Conservation (phyloP, 2,113 vertebrate species). For the Petrocephalus microphthalmus region DNA sequence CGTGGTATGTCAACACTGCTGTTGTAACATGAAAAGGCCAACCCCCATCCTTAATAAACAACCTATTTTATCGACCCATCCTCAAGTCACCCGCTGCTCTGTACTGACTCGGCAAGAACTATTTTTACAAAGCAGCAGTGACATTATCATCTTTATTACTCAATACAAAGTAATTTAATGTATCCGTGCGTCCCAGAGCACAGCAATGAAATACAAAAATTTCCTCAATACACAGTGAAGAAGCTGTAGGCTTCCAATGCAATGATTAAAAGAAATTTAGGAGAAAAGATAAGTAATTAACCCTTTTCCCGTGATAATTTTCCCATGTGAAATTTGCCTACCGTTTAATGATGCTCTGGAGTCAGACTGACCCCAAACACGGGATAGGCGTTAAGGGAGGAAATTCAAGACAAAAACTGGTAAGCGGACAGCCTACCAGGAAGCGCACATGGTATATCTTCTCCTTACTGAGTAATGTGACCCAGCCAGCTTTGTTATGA, state of each 20-base stretch:
- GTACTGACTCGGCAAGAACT: neutral
- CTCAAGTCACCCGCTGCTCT: neutral
- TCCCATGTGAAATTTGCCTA: too few relatives aligned
- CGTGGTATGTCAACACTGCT: neutral
- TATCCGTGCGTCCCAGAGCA: neutral
- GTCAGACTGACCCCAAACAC: too few relatives aligned
- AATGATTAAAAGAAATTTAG: neutral
- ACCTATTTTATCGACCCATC: neutral
- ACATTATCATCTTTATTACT: neutral
- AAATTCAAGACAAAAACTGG: neutral
- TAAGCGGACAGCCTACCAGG: neutral
- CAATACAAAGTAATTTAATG: neutral
- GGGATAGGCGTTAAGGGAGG: too few relatives aligned
- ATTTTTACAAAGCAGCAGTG: neutral
- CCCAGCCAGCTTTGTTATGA: neutral
- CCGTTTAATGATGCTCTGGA: too few relatives aligned
- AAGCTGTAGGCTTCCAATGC: neutral
- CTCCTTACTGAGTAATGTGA: neutral
- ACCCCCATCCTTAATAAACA: neutral
- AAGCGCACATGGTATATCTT: neutral
- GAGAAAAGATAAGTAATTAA: neutral
- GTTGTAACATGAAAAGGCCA: neutral
- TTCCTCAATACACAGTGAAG: neutral
- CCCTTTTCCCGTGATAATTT: too few relatives aligned
- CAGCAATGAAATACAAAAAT: neutral